phyloP scores from a whole-genome alignment of 2,113 vertebrate genomes.

The Poeciliopsis retropinna region DNA sequence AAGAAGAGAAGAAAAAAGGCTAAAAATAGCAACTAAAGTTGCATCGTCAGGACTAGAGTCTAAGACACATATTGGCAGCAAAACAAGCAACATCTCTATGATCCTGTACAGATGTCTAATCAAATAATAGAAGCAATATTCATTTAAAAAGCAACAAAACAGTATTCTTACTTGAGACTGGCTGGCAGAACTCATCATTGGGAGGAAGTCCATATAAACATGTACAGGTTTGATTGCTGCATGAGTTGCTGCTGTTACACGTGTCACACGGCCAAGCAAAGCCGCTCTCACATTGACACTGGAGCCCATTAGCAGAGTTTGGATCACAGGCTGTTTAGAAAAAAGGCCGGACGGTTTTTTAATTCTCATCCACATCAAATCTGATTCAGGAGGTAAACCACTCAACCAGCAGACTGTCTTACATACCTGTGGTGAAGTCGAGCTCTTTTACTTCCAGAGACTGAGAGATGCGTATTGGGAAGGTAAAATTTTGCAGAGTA shows the following conservation, averaged over 20 bases:
- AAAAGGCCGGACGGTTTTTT: no score
- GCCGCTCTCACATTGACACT: slow-evolving; percentile 27
- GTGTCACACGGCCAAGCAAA: slow-evolving; percentile 34
- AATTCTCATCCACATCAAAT: no score
- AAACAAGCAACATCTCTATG: no score
- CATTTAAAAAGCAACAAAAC: no score
- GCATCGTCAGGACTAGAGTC: no score
- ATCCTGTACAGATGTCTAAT: no score
- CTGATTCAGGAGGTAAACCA: no score
- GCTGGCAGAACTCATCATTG: slow-evolving; percentile 38
- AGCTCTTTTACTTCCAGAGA: not conserved
- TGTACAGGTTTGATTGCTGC: slow-evolving; percentile 40
- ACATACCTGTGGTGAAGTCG: not conserved
- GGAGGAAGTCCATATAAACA: slow-evolving; percentile 53
- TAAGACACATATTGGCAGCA: no score
- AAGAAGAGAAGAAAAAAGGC: not conserved
- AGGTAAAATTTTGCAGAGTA: not conserved
- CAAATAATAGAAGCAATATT: no score
- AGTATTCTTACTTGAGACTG: slow-evolving; percentile 58
- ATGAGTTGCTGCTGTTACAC: slow-evolving; percentile 23
- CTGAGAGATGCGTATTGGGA: not conserved
- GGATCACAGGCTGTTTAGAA: slow-evolving; percentile 1
- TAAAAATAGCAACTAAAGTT: no score
- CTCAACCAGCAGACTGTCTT: no score
- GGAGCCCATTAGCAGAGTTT: not conserved